These are phyloP conservation scores for Drosophila sturtevanti DNA, from an alignment of 1,140 invertebrate species.

Conservation along the genomic window DNA sequence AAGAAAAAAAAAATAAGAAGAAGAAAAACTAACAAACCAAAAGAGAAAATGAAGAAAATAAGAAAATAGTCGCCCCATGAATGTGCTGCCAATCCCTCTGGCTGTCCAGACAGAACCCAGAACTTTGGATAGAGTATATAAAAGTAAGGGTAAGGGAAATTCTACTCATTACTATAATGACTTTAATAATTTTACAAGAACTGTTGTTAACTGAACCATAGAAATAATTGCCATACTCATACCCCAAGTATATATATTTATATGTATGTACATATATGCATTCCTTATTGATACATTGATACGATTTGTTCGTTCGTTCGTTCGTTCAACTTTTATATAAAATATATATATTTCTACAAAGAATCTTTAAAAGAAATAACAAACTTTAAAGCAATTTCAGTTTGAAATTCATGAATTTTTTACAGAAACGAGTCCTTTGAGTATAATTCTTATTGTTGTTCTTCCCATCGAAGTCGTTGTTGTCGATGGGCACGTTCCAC, in stretches of 20 bases:
- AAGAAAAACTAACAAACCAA: conserved; percentile 40
- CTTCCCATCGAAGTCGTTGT: conserved; percentile 34
- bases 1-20: conserved; percentile 63
- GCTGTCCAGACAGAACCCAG: no score
- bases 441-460: conserved; percentile 54
- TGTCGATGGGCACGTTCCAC: conserved; percentile 67
- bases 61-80: conserved; percentile 11
- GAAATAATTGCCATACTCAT: conserved; percentile 35
- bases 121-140: not conserved
- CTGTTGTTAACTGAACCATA: conserved; percentile 31
- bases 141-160: not conserved
- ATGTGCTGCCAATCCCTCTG: not conserved
- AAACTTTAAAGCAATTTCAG: conserved; percentile 54
- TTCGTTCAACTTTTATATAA: not conserved
- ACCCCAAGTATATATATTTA: not conserved
- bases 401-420: conserved; percentile 72
- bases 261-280: not conserved
- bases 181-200: conserved; percentile 40
- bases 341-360: conserved; percentile 24
- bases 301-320: not conserved
- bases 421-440: conserved; percentile 64
- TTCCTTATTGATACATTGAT: not conserved
- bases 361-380: conserved; percentile 19
- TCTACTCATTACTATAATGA: conserved; percentile 19
- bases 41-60: not conserved